Evolutionary conservation across 2,797 vertebrate genomes (phyloP), one percentile per base, ranked within the genome.

Genomic region (Pygocentrus nattereri): DNA sequence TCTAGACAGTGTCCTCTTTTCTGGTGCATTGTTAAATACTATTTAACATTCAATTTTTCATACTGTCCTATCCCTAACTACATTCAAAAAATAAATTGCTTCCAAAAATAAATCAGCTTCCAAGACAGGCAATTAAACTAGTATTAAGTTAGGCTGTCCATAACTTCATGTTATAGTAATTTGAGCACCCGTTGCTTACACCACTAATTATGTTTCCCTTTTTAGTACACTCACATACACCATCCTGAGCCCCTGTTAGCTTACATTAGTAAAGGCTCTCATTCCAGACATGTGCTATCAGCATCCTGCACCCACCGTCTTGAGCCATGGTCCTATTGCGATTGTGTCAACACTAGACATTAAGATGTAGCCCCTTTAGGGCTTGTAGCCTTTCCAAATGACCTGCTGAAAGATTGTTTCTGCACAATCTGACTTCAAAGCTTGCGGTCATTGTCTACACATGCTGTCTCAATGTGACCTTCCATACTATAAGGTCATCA

Each of bases 361-460:
- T 62, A 76, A 41, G 27, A 77, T 38, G 38, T 7, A 4, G 19
- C 64, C 64, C 12, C 18, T 67, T 67, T 41, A 12, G 23, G n/a
- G 49, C 58, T 27, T 16, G 34, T 12, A 73, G 76, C 23, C 56
- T 25, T 79, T 44, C 34, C 41, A 50, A 56, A 77, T 27, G 25
- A 62, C 78, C 58, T 72, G 61, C 61, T 80, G 82, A 84, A 23
- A 50, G 68, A 74, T 61, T 72, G 78, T 80, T 84, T 59, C 67
- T 80, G 65, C 34, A 10, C 23, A 23, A 41, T 80, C 49, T 50
- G 34, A 58, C 34, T 65, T 56, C 50, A 65, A 80, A 64, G 68
- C 74, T 80, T 13, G 31, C 50, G 21, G 49, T 52, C 27, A 59
- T 76, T 80, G 82, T 72, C 49, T 62, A 56, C 67, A 49, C 56